Evolutionary conservation across 2,113 vertebrate species (phyloP), one percentile per base, ranked within the genome.

Genomic region (Pithys albifrons): DNA sequence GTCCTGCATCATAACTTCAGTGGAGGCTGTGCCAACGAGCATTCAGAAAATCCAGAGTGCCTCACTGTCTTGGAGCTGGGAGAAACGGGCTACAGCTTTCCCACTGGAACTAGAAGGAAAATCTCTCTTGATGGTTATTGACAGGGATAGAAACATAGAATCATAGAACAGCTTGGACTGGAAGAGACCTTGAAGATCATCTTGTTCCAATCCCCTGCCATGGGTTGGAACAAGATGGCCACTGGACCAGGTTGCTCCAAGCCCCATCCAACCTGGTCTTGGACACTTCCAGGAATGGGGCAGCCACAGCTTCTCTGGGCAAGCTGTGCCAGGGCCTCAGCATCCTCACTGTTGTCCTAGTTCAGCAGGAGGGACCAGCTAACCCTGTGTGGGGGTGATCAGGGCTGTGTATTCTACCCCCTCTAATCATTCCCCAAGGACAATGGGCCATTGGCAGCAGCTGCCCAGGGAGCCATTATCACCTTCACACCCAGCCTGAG

Each of bases 211-310:
- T 28, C 23, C 15, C 2, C 41, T 70, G 41, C 35, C 22, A 33
- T 7, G 10, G 49, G 14, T 31, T 62, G 20, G 35, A 25, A 43
- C 18, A 33, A 41, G 41, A 41, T 41, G 12, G 13, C 41, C 12
- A 19, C 22, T 7, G 12, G 1, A 0, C 29, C n/a, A 70, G 48
- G 17, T 3, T 76, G 31, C 22, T 70, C 35, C 29, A 48, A 70
- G 14, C 6, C 25, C 14, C 1, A 0, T 33, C 48, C 64, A 33
- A 0, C 12, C 14, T 57, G 35, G 9, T 14, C n/a, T 49, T 31
- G 29, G 28, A 3, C 18, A 57, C 25, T 70, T 13, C 14, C 25
- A 33, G 20, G 31, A 20, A 37, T 49, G 55, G 4, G 7, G 3
- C 9, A 55, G 0, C 25, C n/a, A 49, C 48, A 48, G 15, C 8